These are phyloP conservation scores for Rhea americana DNA, from an alignment of 2,113 vertebrate species.

Conservation along the genomic window DNA sequence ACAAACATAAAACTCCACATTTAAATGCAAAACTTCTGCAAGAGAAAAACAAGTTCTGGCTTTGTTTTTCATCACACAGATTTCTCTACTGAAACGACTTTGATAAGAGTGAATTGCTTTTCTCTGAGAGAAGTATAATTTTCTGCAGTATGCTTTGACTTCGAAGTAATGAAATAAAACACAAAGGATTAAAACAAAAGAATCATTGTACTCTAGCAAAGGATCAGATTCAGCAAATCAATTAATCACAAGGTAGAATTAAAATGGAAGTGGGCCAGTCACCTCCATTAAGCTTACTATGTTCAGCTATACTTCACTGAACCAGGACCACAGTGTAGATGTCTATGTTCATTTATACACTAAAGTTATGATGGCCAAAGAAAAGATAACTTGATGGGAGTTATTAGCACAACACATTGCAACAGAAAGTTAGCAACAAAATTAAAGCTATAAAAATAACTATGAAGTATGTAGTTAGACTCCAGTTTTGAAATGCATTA, in stretches of 20 bases:
- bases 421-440: background rate
- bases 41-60: background rate
- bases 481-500: background rate
- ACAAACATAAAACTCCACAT: background rate
- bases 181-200: background rate
- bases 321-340: background rate
- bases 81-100: conserved; percentile 26
- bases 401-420: background rate
- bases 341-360: background rate
- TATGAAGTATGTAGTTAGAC: background rate
- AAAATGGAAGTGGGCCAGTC: background rate
- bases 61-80: conserved; percentile 11
- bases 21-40: conserved; percentile 20
- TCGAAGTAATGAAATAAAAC: background rate
- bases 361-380: background rate
- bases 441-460: background rate
- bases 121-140: background rate
- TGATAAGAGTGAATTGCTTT: conserved; percentile 8
- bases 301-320: background rate
- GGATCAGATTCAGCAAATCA: background rate
- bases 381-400: too few species aligned
- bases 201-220: background rate
- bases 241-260: background rate
- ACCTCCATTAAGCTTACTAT: background rate
- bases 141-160: background rate